Base-by-base conservation (phyloP, 2,888 invertebrate genomes). In the Trilocha varians region DNA sequence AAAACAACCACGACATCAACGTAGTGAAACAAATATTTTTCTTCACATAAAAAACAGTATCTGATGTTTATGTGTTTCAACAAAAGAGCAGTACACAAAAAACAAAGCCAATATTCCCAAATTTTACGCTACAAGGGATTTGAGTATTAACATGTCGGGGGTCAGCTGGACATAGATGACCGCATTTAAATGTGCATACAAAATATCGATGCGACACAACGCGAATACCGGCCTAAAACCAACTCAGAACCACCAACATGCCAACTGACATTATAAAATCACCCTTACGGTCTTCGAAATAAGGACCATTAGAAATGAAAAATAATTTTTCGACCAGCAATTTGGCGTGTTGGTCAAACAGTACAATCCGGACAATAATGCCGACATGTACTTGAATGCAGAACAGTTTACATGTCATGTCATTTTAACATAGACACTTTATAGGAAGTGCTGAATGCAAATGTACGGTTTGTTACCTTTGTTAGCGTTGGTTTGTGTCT, bases 121-220 rank as follows among this genome's bases (percentile, higher is more conserved):
- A 70, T 65, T 63, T 66, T 57, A 60, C 57, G 53, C 62, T 64
- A 68, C 59, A 47, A 54, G 50, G 62, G 69, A 65, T 73, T 71
- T 70, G 62, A 66, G 53, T 69, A 72, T 73, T 72, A 70, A 69
- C 65, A 71, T 65, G 62, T 64, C 59, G 61, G 55, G 52, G 42
- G 39, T 59, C 56, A 57, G 58, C 60, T 65, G 65, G 64, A 65
- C 76, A 66, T 68, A 76, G 70, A 77, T 79, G 80, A 78, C 71
- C 77, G 74, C 75, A 78, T 83, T 83, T 79, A 78, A 82, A 82
- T 80, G 79, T 79, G 78, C 82, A 79, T 79, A 76, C 74, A 75
- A 78, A 80, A 80, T 77, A 82, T 80, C 78, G 71, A 78, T 73
- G 71, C 71, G 53, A 58, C 64, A 78, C 75, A 79, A 79, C 72